Evolutionary conservation across 2,113 vertebrate species (phyloP), one percentile per base, ranked within the genome.

Genomic region (Chelonoidis abingdonii): DNA sequence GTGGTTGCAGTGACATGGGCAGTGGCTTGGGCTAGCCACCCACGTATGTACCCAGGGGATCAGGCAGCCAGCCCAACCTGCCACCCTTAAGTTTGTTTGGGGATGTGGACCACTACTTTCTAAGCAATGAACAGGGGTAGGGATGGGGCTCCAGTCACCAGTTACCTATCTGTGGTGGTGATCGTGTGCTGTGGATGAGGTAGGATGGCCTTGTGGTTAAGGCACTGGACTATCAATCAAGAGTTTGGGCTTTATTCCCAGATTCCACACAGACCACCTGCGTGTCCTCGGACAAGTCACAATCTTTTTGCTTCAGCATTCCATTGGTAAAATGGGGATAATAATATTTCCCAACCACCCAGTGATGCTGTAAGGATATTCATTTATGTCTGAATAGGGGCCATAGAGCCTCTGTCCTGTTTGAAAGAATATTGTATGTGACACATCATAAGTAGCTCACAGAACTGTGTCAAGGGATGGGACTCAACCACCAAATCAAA

Each of bases 361-460:
- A 22, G 90, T 86, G 95, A 93, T 54, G 83, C 88, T 96, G 21
- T 88, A 95, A 94, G 84, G 91, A 1, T 88, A 91, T 93, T 91
- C 95, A 92, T 91, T 92, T 35, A 56, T 81, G 92, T 90, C 90
- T 5, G 95, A 95, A 93, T 19, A 97, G 0, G 35, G 81, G 87
- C 87, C 96, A 96, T 83, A 92, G 94, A 91, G 95, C 94, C 89
- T 95, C 93, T 85, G 93, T 72, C 78, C 81, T 50, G 31, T n/a
- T n/a, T 69, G 35, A 69, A 69, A 69, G 35, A 17, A 35, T 69
- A 65, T 16, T 84, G 12, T 93, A 80, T 11, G 44, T 2, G 65
- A 92, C 10, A 8, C 21, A 1, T 3, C 81, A 95, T 85, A 89
- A 52, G 16, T 4, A 5, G 41, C 62, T 90, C 27, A 7, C 76